Base-by-base conservation (phyloP, 2,113 vertebrate species). In the Scartelaos histophorus region DNA sequence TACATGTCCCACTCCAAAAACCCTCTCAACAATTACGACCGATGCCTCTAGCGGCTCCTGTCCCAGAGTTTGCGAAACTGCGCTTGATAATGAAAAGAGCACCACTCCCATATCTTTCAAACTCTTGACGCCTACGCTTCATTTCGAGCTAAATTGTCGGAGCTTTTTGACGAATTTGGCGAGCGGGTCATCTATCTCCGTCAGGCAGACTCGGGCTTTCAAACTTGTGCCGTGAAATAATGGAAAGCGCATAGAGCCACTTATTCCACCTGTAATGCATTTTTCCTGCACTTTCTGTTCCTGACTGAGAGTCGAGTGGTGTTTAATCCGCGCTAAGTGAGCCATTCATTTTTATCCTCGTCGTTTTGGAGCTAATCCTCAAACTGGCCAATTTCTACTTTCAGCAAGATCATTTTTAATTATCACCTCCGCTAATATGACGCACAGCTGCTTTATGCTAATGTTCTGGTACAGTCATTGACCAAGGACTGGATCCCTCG, bases 401-500 rank as follows among this genome's bases (percentile, higher is more conserved):
- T 70, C 62, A 67, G 82, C 76, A 80, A 83, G 86, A 86, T 85
- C 78, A 79, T 83, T 91, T 91, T 91, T 92, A 93, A 94, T 92
- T 89, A 93, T 89, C 81, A 82, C 87, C 81, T 82, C 79, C 77
- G 69, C 85, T 92, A 89, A 89, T 89, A 82, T 73, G 83, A 80
- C 25, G 47, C 82, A 86, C 85, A 86, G 87, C 89, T 87, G 89
- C 61, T 89, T 87, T 69, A 80, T 86, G 85, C 83, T 89, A 90
- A 87, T 87, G 67, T 58, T 74, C 17, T 73, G 5, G 25, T 17
- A 24, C 13, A 43, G 74, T 66, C 72, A 66, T 75, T 35, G 69
- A 81, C 21, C 38, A 60, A 74, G 76, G 81, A 66, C 72, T 77
- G 62, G 62, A 24, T 54, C 24, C 43, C 51, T 78, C 15, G 46